Evolutionary conservation across 2,113 vertebrate species (phyloP).

Genomic region (Andinoacara biseriatus): DNA sequence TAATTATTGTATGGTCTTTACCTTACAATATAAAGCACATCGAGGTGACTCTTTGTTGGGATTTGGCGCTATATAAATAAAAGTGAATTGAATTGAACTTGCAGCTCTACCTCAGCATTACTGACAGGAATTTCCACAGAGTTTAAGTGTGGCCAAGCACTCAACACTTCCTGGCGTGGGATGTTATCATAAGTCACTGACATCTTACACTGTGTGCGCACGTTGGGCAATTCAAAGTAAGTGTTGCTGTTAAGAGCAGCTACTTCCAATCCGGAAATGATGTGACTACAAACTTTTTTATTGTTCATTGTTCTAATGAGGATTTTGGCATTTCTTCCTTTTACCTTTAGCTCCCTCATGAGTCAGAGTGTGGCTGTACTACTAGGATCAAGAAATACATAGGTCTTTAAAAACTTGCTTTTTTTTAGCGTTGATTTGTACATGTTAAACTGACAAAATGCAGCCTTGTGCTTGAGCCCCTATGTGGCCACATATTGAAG

Average conservation of each 20-base stretch:
- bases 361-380: too few species aligned
- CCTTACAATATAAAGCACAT: too few species aligned
- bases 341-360: too few species aligned
- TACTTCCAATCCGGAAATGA: too few species aligned
- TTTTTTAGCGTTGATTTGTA: background rate
- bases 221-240: too few species aligned
- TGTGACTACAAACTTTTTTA: background rate
- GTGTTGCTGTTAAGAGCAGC: too few species aligned
- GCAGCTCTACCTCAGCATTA: background rate
- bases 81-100: background rate
- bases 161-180: background rate
- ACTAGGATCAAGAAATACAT: too few species aligned
- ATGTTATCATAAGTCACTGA: background rate
- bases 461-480: background rate
- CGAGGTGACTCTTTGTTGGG: too few species aligned
- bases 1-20: too few species aligned
- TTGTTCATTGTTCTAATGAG: background rate
- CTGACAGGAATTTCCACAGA: background rate
- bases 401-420: background rate
- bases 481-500: background rate
- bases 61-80: too few species aligned
- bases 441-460: rapidly evolving
- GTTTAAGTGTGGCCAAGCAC: background rate
- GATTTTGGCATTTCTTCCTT: too few species aligned
- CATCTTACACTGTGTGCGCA: background rate